These are phyloP conservation scores for Scrobipalpa atriplicella DNA, from an alignment of 2,888 invertebrate genomes.

Conservation along the genomic window DNA sequence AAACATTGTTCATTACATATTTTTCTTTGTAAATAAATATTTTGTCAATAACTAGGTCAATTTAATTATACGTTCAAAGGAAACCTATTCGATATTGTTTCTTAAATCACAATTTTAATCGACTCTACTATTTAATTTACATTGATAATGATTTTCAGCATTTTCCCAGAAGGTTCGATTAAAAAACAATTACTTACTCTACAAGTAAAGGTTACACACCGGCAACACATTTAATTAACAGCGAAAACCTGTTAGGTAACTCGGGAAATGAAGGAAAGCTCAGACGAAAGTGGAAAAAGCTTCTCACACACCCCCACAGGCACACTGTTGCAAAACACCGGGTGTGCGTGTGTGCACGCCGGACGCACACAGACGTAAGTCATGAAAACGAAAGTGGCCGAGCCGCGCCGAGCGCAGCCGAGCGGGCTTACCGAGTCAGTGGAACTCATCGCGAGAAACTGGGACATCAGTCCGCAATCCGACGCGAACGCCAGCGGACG, in stretches of 20 bases:
- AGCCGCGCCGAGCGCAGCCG: conserved; percentile 76
- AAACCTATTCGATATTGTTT: no score
- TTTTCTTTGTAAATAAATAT: no score
- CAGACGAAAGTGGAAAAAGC: conserved; percentile 79
- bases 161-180: conserved; percentile 41
- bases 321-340: conserved; percentile 28
- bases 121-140: no score
- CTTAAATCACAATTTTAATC: no score
- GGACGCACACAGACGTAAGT: conserved; percentile 41
- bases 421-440: conserved; percentile 81
- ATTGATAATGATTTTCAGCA: conserved; percentile 12
- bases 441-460: conserved; percentile 82
- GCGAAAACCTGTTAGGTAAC: conserved; percentile 73
- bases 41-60: no score
- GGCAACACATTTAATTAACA: conserved; percentile 45
- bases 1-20: no score
- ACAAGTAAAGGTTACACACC: conserved; percentile 31
- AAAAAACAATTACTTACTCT: conserved; percentile 41
- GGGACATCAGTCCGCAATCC: conserved; percentile 85
- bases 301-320: conserved; percentile 43
- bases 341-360: conserved; percentile 36
- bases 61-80: no score
- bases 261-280: conserved; percentile 78
- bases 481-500: conserved; percentile 78
- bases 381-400: conserved; percentile 83